Conservation (phyloP, 1,140 invertebrate genomes). For the Drosophila truncata region DNA sequence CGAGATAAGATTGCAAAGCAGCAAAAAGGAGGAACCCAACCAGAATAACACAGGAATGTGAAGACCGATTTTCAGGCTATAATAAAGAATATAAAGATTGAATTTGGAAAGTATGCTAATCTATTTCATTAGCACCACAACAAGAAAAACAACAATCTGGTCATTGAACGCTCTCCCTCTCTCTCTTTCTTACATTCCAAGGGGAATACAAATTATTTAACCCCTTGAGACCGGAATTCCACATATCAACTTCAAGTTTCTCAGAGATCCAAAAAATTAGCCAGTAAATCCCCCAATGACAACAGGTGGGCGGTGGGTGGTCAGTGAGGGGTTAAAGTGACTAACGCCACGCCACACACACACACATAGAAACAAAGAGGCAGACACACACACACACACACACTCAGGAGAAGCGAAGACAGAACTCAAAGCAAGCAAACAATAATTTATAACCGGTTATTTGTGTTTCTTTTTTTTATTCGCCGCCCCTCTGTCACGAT, state of each 20-base stretch:
- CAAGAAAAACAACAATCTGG: not conserved
- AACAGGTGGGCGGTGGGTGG: slow-evolving; percentile 26
- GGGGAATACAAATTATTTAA: slow-evolving; percentile 7
- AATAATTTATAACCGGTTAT: slow-evolving; percentile 70
- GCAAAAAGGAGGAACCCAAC: not conserved
- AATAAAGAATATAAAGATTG: not conserved
- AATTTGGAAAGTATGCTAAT: slow-evolving; percentile 30
- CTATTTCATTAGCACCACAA: not conserved
- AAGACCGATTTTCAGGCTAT: slow-evolving; percentile 6
- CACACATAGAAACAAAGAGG: slow-evolving; percentile 4
- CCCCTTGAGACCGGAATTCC: not conserved
- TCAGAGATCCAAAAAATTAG: slow-evolving; percentile 21
- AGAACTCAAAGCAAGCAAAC: slow-evolving; percentile 52
- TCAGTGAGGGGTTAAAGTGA: slow-evolving; percentile 36
- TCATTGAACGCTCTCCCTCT: not conserved
- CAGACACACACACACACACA: not conserved
- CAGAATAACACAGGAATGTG: slow-evolving; percentile 19
- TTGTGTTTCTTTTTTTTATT: slow-evolving; percentile 25
- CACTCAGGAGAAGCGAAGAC: slow-evolving; percentile 34
- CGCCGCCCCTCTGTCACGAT: slow-evolving; percentile 48
- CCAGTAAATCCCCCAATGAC: slow-evolving; percentile 14
- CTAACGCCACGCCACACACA: slow-evolving; percentile 37
- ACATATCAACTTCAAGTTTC: not conserved
- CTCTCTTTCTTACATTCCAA: not conserved
- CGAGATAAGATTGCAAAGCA: slow-evolving; percentile 32